Percentiles rank a stretch among this genome's conserved stretches.
Conservation (phyloP, 2,113 vertebrate genomes). For the Dipodomys merriami region DNA sequence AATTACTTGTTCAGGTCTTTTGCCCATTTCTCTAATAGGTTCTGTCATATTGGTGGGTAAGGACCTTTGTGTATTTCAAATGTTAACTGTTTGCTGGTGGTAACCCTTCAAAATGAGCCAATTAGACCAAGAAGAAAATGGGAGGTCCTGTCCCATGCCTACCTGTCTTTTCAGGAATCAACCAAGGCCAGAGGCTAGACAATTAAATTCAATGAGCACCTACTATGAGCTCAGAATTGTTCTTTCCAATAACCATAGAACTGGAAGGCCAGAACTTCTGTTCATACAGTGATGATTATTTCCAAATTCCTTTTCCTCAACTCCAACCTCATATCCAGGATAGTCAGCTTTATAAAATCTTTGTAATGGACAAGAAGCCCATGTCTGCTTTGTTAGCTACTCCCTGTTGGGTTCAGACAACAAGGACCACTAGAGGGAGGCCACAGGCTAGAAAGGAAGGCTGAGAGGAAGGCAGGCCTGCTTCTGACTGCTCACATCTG, state of each 20-base stretch:
- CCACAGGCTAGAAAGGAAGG: neutral
- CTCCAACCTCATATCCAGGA: neutral
- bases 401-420: neutral
- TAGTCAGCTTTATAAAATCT: neutral
- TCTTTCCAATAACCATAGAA: neutral
- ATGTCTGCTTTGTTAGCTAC: neutral
- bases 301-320: neutral
- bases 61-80: neutral
- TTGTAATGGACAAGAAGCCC: neutral
- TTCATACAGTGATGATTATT: rapidly evolving
- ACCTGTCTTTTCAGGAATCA: neutral
- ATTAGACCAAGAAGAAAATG: neutral
- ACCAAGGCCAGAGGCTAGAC: no score
- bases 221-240: neutral
- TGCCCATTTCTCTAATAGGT: neutral
- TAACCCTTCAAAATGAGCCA: neutral
- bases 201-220: neutral
- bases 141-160: neutral
- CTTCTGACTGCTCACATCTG: neutral
- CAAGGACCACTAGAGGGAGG: neutral
- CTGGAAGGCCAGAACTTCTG: neutral
- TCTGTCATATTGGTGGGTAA: neutral
- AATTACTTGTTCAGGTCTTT: neutral
- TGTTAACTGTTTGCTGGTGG: neutral
- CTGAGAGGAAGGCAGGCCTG: neutral